Evolutionary conservation across 2,888 invertebrate species (phyloP).

Genomic region (Gastrophysa polygoni): DNA sequence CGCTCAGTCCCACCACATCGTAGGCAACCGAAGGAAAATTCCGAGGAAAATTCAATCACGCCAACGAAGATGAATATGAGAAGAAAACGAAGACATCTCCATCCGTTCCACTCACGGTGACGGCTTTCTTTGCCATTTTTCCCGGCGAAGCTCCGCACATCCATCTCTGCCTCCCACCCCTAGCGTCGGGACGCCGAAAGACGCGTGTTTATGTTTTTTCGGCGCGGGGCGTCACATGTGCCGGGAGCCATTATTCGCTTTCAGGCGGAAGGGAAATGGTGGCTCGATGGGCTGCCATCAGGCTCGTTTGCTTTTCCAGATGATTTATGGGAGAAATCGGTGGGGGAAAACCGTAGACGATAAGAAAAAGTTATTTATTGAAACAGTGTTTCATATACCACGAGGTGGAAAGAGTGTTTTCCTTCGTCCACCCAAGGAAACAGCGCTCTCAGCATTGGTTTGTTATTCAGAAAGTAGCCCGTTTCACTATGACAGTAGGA

Average conservation of each 20-base stretch:
- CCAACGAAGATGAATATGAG: neutral
- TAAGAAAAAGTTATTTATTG: no score
- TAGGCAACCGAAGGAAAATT: neutral
- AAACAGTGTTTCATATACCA: no score
- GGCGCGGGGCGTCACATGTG: constrained; percentile 44
- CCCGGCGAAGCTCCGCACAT: constrained; percentile 45
- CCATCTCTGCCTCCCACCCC: constrained; percentile 37
- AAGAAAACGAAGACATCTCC: neutral
- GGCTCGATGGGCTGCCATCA: neutral
- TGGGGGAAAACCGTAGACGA: no score
- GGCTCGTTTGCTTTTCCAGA: no score
- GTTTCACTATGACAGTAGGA: no score
- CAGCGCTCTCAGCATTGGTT: no score
- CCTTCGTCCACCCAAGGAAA: no score
- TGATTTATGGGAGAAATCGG: no score
- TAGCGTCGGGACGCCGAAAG: constrained; percentile 31
- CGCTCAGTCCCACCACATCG: neutral
- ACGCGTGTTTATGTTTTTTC: constrained; percentile 38
- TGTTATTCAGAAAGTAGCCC: no score
- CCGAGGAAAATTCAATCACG: neutral
- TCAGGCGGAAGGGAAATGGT: constrained; percentile 36
- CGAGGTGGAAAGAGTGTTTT: no score
- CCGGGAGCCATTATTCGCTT: constrained; percentile 50
- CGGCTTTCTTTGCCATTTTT: constrained; percentile 58
- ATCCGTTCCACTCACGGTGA: constrained; percentile 45